Percentiles rank a stretch among this genome's conserved stretches.
phyloP scores from a whole-genome alignment of 2,797 vertebrate species.

The Novumbra hubbsi region DNA sequence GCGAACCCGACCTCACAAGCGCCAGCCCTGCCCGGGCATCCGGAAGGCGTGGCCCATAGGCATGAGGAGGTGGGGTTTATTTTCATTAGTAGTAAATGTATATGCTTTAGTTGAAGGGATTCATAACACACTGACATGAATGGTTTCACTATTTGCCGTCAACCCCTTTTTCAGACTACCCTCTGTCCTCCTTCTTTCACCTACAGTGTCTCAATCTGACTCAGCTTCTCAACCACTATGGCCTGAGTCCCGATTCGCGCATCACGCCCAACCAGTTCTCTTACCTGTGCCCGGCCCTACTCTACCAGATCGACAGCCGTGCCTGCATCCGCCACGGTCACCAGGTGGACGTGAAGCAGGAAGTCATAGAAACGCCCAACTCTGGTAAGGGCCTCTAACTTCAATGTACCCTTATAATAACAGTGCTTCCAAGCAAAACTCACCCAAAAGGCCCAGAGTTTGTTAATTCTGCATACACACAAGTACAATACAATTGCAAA shows the following conservation, averaged over 20 bases:
- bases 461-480: slow-evolving; percentile 10
- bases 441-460: not conserved
- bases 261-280: slow-evolving; percentile 89
- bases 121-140: not conserved
- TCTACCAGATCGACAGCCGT: slow-evolving; percentile 95
- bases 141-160: not conserved
- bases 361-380: slow-evolving; percentile 59
- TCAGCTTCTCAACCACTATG: slow-evolving; percentile 86
- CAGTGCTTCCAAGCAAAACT: too few species aligned
- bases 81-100: not conserved
- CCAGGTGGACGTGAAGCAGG: slow-evolving; percentile 76
- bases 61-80: slow-evolving; percentile 82
- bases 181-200: slow-evolving; percentile 7
- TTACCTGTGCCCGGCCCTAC: slow-evolving; percentile 91
- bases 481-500: slow-evolving; percentile 49
- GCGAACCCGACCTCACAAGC: slow-evolving; percentile 40
- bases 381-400: slow-evolving; percentile 62
- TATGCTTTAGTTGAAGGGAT: not conserved
- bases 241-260: slow-evolving; percentile 78
- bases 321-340: slow-evolving; percentile 91
- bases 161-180: not conserved
- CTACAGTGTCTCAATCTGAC: slow-evolving; percentile 92
- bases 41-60: slow-evolving; percentile 62
- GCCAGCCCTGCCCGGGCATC: slow-evolving; percentile 46
- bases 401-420: not conserved